These are phyloP conservation scores for Notarius quadriscutis DNA, from an alignment of 2,113 vertebrate species.

Conservation along the genomic window DNA sequence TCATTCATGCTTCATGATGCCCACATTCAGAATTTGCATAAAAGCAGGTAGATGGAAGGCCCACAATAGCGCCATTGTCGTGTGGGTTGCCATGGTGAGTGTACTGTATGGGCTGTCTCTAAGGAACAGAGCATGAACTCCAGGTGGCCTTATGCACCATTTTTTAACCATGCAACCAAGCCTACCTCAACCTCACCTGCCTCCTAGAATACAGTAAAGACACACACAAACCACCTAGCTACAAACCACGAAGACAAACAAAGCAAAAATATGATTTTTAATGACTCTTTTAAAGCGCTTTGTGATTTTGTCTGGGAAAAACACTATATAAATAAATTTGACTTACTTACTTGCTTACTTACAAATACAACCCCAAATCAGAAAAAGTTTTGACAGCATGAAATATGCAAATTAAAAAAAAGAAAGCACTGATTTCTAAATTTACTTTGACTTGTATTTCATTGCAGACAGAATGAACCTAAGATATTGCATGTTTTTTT, in stretches of 20 bases:
- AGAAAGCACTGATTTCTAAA: no score
- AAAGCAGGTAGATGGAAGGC: slow-evolving; percentile 26
- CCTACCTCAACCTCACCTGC: background rate
- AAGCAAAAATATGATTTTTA: background rate
- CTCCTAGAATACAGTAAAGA: slow-evolving; percentile 13
- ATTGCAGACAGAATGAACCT: no score
- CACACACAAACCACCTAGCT: background rate
- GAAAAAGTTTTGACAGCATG: no score
- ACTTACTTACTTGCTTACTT: no score
- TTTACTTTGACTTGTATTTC: no score
- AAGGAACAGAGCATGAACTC: slow-evolving; percentile 12
- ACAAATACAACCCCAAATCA: no score
- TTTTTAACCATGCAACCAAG: slow-evolving; percentile 20
- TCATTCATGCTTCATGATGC: slow-evolving; percentile 10
- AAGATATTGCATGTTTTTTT: no score
- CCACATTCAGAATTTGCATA: slow-evolving; percentile 27
- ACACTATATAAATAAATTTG: no score
- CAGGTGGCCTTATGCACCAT: slow-evolving; percentile 23
- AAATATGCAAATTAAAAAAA: no score
- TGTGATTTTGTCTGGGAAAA: no score
- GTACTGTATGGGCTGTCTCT: slow-evolving; percentile 15
- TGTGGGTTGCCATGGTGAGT: slow-evolving; percentile 31
- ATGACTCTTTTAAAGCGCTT: no score
- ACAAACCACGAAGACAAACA: background rate
- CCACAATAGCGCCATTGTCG: slow-evolving; percentile 22